Base-by-base conservation (phyloP, 2,888 invertebrate species). In the Acanthosoma haemorrhoidale region DNA sequence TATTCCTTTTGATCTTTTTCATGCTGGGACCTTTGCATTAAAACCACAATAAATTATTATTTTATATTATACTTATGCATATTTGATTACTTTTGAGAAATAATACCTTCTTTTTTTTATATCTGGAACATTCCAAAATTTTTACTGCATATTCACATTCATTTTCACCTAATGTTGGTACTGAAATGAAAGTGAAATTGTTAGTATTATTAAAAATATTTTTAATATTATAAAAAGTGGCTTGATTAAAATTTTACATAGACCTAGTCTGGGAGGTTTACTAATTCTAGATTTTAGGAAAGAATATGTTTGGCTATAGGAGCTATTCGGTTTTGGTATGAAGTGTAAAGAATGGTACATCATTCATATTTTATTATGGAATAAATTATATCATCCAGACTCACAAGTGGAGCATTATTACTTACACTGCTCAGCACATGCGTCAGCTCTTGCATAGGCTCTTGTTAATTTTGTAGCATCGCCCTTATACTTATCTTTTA, bases 61-160 rank as follows among this genome's bases (percentile, higher is more conserved):
- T 43, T 43, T n/a, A 6, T 25, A 2, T 13, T n/a, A 18, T 41
- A 18, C 25, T 21, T 51, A n/a, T 1, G 2, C 16, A 21, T 25
- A 13, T 4, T 5, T 5, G n/a, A 21, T 25, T 25, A 6, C 5
- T 9, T 25, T 11, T 1, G 1, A 25, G 6, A 21, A 25, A 3
- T 25, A 51, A 25, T 51, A 51, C 51, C 51, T 51, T 61, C n/a
- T 36, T 61, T n/a, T 15, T 61, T n/a, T 13, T 41, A n/a, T 18
- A 21, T 8, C 0, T 36, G 9, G 61, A 38, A 21, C 61, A 61
- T 61, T 61, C 61, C n/a, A 61, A 36, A 36, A 61, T 61, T 38
- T 61, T 61, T 15, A 36, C 38, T 36, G 61, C 61, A 61, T 38
- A 61, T 61, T 61, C 61, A 38, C 61, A 61, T 36, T 61, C 61